These are phyloP conservation scores for Gulo gulo DNA, from an alignment of 2,113 vertebrate genomes.

Conservation along the genomic window DNA sequence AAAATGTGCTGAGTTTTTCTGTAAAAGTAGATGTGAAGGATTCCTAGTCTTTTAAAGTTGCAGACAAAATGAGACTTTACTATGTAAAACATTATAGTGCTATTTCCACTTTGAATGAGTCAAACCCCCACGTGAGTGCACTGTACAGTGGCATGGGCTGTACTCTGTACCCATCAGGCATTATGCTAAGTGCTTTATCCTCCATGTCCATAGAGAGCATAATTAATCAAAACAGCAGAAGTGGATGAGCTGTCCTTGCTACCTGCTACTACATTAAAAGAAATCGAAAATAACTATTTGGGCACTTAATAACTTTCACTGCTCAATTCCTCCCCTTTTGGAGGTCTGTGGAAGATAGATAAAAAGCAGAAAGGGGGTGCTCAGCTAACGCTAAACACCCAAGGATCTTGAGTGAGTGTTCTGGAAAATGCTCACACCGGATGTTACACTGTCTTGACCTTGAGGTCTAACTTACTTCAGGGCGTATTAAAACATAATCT, in stretches of 20 bases:
- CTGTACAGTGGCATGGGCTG: accelerated
- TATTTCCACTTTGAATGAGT: background rate
- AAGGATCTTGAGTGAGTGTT: background rate
- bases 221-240: background rate
- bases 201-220: background rate
- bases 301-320: background rate
- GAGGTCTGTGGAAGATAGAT: background rate
- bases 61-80: background rate
- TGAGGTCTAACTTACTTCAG: background rate
- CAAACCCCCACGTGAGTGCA: background rate
- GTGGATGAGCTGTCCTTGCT: background rate
- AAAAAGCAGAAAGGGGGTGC: background rate
- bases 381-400: background rate
- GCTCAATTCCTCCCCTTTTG: background rate
- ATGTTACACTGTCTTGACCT: background rate
- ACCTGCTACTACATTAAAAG: background rate
- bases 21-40: background rate
- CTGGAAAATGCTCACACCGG: background rate
- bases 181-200: background rate
- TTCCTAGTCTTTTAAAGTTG: background rate
- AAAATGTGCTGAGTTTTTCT: background rate
- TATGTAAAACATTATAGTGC: background rate
- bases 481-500: background rate
- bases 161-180: background rate
- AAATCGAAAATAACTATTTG: background rate